Base-by-base conservation (phyloP, 2,113 vertebrate genomes). In the Manacus vitellinus region DNA sequence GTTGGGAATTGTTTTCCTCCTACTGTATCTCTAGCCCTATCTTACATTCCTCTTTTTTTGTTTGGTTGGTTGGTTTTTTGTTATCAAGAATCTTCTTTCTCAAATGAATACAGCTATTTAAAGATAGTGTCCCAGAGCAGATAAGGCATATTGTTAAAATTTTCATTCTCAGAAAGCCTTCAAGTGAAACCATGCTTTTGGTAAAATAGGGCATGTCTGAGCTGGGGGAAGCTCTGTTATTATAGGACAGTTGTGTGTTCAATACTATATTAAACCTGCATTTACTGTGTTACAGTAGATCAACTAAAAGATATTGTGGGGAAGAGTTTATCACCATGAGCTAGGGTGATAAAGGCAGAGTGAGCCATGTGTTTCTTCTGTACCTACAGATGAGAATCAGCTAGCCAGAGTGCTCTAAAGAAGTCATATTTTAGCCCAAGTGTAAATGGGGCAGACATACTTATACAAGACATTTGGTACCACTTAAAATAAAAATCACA, bases 401-500 rank as follows among this genome's bases (percentile, higher is more conserved):
- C 51, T 81, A 91, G 66, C 25, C 73, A 89, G 39, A 49, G 18
- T 81, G 28, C 55, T 89, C 12, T 67, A 37, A 66, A 63, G 30
- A 17, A 62, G 46, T 62, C 33, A 39, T 10, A 74, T 91, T 93
- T 95, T 81, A 91, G 25, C 65, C 55, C 33, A 85, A 67, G 39
- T 94, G 61, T 95, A 81, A 96, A 91, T 75, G 39, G 73, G 65
- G 30, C 84, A 93, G 65, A 58, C 3, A 0, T 72, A 41, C 27
- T 52, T 80, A 16, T 3, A 81, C 17, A 43, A 71, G 65, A 55
- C 76, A 89, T 55, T 63, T 92, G 87, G 35, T 74, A 63, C 44
- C 47, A 24, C 73, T 91, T 91, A 81, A 93, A 94, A 96, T 84
- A 89, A 86, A 92, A 77, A 27, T 92, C 39, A 39, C 84, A 74